These are phyloP conservation scores for Halocaridina rubra DNA, from an alignment of 2,888 invertebrate genomes.

Conservation along the genomic window DNA sequence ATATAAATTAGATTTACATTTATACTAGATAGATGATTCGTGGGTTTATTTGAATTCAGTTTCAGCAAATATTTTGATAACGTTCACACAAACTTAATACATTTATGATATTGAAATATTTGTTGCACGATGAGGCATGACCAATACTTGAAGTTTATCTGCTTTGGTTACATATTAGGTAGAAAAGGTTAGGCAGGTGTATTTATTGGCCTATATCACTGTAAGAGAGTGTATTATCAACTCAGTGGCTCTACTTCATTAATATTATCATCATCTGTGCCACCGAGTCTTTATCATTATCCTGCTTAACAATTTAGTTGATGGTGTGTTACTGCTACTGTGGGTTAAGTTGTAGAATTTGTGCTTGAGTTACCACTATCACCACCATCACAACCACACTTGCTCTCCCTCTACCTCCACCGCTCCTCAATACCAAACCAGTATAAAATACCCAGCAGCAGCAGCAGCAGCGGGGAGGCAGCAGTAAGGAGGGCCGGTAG, in stretches of 20 bases:
- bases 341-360: slow-evolving; percentile 54
- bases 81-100: not conserved
- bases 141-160: not conserved
- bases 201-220: slow-evolving; percentile 37
- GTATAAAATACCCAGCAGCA: too few relatives aligned
- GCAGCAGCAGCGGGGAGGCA: slow-evolving; percentile 31
- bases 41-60: not conserved
- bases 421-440: slow-evolving; percentile 39
- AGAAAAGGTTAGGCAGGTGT: slow-evolving; percentile 23
- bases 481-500: slow-evolving; percentile 55
- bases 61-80: not conserved
- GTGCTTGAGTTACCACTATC: slow-evolving; percentile 41
- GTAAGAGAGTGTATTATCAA: slow-evolving; percentile 11
- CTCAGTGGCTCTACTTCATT: slow-evolving; percentile 36
- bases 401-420: slow-evolving; percentile 37
- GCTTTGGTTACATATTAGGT: not conserved
- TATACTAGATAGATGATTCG: not conserved
- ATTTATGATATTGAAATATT: not conserved
- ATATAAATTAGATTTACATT: not conserved
- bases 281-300: slow-evolving; percentile 37
- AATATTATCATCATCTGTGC: slow-evolving; percentile 35
- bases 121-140: slow-evolving; percentile 37
- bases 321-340: slow-evolving; percentile 48
- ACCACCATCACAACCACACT: slow-evolving; percentile 29
- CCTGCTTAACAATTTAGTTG: slow-evolving; percentile 49